phyloP scores from a whole-genome alignment of 1,140 invertebrate species.

The Dendrolimus punctatus region DNA sequence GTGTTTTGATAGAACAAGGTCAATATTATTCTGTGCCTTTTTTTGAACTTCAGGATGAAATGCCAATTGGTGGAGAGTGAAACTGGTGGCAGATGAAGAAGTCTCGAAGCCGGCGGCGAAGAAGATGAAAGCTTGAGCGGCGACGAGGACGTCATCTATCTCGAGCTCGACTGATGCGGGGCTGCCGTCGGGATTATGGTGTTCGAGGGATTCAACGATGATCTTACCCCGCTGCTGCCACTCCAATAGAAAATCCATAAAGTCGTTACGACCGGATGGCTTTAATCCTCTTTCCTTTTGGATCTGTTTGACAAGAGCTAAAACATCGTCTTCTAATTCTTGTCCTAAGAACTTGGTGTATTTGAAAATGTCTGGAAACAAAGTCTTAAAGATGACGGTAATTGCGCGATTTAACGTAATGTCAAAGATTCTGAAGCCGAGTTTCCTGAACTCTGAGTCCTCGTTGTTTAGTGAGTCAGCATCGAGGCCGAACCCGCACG shows the following conservation, averaged over 20 bases:
- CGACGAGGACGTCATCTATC: slow-evolving; percentile 39
- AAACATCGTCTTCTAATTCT: slow-evolving; percentile 26
- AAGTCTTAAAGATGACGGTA: slow-evolving; percentile 21
- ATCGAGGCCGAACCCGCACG: slow-evolving; percentile 55
- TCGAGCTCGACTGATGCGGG: slow-evolving; percentile 28
- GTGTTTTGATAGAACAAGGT: slow-evolving; percentile 54
- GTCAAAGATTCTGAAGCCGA: slow-evolving; percentile 48
- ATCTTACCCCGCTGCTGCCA: slow-evolving; percentile 56
- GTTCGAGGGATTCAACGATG: slow-evolving; percentile 56
- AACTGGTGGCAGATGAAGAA: slow-evolving; percentile 71
- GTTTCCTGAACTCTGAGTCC: slow-evolving; percentile 44
- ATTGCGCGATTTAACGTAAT: slow-evolving; percentile 12
- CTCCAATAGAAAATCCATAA: slow-evolving; percentile 73
- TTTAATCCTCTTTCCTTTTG: slow-evolving; percentile 29
- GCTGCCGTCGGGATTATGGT: slow-evolving; percentile 37
- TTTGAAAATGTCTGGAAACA: slow-evolving; percentile 32
- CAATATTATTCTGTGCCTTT: slow-evolving; percentile 73
- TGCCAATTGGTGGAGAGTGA: slow-evolving; percentile 72
- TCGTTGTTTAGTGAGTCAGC: slow-evolving; percentile 47
- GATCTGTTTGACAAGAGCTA: slow-evolving; percentile 26
- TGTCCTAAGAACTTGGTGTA: slow-evolving; percentile 18
- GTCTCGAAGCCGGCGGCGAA: slow-evolving; percentile 76
- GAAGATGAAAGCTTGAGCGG: slow-evolving; percentile 73
- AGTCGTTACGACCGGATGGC: slow-evolving; percentile 64
- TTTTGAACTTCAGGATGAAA: slow-evolving; percentile 73